phyloP scores from a whole-genome alignment of 2,797 vertebrate genomes.

The Cheirogaleus major region DNA sequence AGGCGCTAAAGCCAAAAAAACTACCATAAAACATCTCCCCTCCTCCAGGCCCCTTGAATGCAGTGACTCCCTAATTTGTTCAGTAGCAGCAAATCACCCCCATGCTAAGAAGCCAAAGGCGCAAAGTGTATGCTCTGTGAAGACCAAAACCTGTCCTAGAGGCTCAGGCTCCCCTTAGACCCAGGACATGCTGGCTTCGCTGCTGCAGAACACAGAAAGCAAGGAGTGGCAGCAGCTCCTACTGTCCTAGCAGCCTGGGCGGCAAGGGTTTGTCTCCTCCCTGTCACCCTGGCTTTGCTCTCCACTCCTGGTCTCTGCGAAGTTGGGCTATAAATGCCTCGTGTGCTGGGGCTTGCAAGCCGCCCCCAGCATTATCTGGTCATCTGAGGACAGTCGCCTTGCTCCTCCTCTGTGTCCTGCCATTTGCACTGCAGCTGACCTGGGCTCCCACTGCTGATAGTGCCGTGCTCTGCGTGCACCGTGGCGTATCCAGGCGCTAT shows the following conservation, averaged over 20 bases:
- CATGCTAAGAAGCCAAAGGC: not conserved
- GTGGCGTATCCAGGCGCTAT: not conserved
- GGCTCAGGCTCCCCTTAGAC: not conserved
- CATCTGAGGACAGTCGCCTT: not conserved
- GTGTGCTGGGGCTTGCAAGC: not conserved
- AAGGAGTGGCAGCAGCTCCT: too few relatives aligned
- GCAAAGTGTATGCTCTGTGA: not conserved
- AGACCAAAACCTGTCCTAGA: not conserved
- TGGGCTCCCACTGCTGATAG: not conserved
- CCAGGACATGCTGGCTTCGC: not conserved
- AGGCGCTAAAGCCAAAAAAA: not conserved
- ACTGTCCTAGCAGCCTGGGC: not conserved
- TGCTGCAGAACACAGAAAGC: not conserved
- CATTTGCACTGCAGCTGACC: not conserved
- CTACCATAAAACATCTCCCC: not conserved
- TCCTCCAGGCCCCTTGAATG: not conserved
- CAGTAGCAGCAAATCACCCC: not conserved
- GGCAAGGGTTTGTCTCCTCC: not conserved
- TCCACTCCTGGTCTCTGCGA: not conserved
- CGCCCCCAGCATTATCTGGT: not conserved
- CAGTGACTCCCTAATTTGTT: not conserved
- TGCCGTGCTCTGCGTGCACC: not conserved
- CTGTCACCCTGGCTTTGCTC: fast-evolving
- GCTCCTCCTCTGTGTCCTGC: not conserved
- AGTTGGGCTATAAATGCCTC: fast-evolving